Evolutionary conservation across 1,140 invertebrate genomes (phyloP).

Genomic region (Pseudomyrmex gracilis): DNA sequence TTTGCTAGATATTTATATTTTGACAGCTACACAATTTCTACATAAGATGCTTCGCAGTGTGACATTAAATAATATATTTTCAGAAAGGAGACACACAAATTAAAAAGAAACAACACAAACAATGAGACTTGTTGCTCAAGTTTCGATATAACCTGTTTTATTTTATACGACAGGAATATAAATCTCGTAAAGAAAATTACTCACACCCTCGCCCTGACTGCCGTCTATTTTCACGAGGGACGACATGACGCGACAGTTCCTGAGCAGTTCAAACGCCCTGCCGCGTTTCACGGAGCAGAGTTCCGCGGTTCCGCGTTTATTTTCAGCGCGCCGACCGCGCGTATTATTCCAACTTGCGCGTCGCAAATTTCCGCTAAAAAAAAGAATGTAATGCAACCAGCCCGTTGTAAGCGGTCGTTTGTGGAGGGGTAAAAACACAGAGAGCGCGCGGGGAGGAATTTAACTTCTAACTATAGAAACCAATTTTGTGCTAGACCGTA

Average conservation of each 20-base stretch:
- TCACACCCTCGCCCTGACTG: conserved; percentile 88
- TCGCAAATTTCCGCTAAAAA: conserved; percentile 16
- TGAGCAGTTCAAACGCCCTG: not conserved
- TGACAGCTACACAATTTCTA: not conserved
- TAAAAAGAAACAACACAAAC: not conserved
- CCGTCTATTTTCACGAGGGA: conserved; percentile 87
- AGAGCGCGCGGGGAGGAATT: no score
- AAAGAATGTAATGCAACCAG: conserved; percentile 6
- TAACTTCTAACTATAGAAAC: no score
- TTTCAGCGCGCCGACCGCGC: conserved; percentile 13
- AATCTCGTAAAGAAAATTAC: conserved; percentile 57
- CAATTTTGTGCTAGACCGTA: no score
- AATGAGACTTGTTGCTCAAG: not conserved
- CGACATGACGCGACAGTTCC: conserved; percentile 67
- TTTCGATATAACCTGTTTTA: not conserved
- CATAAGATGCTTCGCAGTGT: not conserved
- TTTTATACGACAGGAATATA: not conserved
- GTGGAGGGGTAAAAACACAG: not conserved
- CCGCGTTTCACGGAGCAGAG: not conserved
- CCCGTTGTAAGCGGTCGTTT: conserved; percentile 15
- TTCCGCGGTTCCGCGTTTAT: conserved; percentile 34
- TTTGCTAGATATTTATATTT: not conserved
- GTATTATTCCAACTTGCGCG: no score
- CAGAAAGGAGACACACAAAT: not conserved
- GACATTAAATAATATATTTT: conserved; percentile 7